These are phyloP conservation scores for Irena cyanogastra DNA, from an alignment of 2,113 vertebrate genomes.

Conservation along the genomic window DNA sequence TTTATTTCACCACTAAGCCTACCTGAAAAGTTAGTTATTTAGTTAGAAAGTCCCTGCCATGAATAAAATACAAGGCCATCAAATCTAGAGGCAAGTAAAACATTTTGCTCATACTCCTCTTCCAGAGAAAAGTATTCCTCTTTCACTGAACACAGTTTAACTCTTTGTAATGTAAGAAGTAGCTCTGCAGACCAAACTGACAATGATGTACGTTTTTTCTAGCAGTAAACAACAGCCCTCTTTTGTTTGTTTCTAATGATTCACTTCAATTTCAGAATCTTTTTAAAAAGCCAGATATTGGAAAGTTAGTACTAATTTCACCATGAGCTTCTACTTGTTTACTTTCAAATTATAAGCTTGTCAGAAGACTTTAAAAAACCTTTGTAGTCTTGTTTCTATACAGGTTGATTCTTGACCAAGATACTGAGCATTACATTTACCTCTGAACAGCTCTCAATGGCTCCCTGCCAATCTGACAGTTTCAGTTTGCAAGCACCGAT, in stretches of 20 bases:
- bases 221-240: neutral
- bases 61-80: neutral
- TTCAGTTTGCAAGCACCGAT: constrained; percentile 91
- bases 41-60: neutral
- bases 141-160: neutral
- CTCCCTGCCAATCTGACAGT: constrained; percentile 86
- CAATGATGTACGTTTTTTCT: neutral
- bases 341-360: neutral
- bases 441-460: constrained; percentile 87
- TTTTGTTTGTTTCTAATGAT: neutral
- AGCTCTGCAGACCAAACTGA: neutral
- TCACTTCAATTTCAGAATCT: neutral
- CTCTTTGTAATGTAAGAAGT: neutral
- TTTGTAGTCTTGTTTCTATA: neutral
- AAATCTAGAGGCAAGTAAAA: neutral
- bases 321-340: neutral
- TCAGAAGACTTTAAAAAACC: neutral
- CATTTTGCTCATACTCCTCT: neutral
- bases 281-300: neutral
- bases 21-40: neutral
- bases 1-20: neutral
- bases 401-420: neutral
- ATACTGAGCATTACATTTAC: constrained; percentile 59
- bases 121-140: neutral
- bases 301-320: neutral